These are phyloP conservation scores for Mycteria americana DNA, from an alignment of 2,797 vertebrate species.

Conservation along the genomic window DNA sequence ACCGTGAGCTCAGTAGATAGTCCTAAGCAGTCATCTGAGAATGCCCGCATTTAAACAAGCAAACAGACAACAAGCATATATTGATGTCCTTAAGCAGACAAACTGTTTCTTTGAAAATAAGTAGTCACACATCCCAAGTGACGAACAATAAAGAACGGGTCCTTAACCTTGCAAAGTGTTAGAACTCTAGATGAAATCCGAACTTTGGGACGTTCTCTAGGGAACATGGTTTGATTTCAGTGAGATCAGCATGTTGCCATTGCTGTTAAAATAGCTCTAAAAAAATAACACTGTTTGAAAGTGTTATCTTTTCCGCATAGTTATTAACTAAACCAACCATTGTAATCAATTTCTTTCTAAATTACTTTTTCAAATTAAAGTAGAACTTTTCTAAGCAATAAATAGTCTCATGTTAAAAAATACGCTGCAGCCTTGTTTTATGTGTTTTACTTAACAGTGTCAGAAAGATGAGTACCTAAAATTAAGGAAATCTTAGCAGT, in stretches of 20 bases:
- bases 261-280: not conserved
- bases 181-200: not conserved
- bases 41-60: not conserved
- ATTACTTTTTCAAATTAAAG: not conserved
- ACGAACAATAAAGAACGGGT: not conserved
- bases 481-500: not conserved
- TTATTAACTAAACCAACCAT: not conserved
- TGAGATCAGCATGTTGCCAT: not conserved
- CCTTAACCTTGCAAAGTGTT: not conserved
- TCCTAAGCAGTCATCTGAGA: not conserved
- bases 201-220: not conserved
- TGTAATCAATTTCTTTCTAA: not conserved
- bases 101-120: not conserved
- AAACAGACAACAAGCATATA: not conserved
- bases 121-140: not conserved
- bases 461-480: not conserved
- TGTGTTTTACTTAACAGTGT: not conserved
- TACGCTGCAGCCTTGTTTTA: not conserved
- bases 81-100: not conserved
- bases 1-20: not conserved
- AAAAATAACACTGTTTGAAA: not conserved
- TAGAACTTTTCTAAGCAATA: not conserved
- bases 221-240: not conserved
- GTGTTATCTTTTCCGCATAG: not conserved
- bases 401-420: not conserved